phyloP scores from a whole-genome alignment of 2,113 vertebrate genomes.

The Caretta caretta region DNA sequence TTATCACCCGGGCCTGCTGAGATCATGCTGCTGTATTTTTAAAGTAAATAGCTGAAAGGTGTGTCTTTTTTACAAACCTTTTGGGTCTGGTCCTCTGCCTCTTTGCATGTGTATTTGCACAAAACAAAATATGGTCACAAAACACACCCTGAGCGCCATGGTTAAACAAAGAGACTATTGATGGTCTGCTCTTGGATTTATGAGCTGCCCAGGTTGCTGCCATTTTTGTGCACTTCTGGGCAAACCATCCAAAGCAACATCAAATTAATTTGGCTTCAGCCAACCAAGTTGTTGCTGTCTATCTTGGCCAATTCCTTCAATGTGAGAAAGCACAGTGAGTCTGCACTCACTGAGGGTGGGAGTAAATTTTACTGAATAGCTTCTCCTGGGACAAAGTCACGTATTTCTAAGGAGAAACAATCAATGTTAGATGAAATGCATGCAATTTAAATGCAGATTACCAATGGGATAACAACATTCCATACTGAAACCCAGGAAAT shows the following conservation, averaged over 20 bases:
- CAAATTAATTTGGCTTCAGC: background rate
- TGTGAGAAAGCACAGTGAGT: background rate
- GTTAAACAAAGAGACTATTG: constrained; percentile 11
- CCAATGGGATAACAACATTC: background rate
- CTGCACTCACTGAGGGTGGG: background rate
- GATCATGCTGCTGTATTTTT: constrained; percentile 56
- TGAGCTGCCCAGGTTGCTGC: background rate
- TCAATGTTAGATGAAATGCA: background rate
- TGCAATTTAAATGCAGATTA: background rate
- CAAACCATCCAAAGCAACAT: background rate
- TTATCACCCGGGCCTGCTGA: constrained; percentile 36
- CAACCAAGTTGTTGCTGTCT: background rate
- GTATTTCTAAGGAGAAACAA: constrained; percentile 7
- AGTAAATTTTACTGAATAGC: background rate
- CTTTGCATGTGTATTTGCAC: constrained; percentile 38
- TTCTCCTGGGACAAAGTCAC: background rate
- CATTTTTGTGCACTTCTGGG: background rate
- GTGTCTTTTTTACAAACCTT: constrained; percentile 3
- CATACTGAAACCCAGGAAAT: constrained; percentile 21
- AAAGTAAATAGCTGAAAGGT: constrained; percentile 69
- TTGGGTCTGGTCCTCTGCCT: background rate
- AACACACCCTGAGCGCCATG: background rate
- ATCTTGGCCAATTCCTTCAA: background rate
- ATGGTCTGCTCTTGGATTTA: background rate
- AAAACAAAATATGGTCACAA: background rate